These are phyloP conservation scores for Plemyria rubiginata DNA, from an alignment of 2,888 invertebrate genomes.

Conservation along the genomic window DNA sequence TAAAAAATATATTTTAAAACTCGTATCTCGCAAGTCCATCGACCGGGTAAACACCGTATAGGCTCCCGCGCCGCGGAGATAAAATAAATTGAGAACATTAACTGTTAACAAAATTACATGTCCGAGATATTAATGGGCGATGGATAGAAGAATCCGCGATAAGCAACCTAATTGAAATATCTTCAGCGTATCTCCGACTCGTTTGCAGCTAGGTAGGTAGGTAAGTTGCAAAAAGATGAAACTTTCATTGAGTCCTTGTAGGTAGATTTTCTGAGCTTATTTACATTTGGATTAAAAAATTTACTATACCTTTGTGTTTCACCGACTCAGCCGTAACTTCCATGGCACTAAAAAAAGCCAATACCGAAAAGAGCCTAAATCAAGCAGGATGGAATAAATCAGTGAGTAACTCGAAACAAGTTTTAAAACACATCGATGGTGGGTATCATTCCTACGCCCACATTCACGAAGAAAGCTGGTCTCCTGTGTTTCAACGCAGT, in stretches of 20 bases:
- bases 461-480: background rate
- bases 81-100: conserved; percentile 39
- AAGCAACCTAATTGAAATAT: conserved; percentile 41
- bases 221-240: too few species aligned
- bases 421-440: background rate
- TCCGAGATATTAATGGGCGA: conserved; percentile 39
- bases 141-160: conserved; percentile 30
- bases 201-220: conserved; percentile 16
- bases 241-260: too few species aligned
- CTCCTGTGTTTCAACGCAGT: too few species aligned
- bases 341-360: conserved; percentile 12
- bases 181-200: conserved; percentile 27
- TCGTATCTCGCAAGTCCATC: background rate
- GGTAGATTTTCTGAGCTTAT: background rate
- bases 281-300: background rate
- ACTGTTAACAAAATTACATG: conserved; percentile 42
- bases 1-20: conserved; percentile 2
- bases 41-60: conserved; percentile 5
- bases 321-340: conserved; percentile 4
- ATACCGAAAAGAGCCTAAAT: conserved; percentile 5
- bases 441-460: background rate
- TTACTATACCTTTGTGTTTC: conserved; percentile 5
- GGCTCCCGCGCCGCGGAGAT: conserved; percentile 22
- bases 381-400: conserved; percentile 7
- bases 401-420: conserved; percentile 35